Conservation (phyloP, 2,113 vertebrate genomes). For the Varanus komodoensis region DNA sequence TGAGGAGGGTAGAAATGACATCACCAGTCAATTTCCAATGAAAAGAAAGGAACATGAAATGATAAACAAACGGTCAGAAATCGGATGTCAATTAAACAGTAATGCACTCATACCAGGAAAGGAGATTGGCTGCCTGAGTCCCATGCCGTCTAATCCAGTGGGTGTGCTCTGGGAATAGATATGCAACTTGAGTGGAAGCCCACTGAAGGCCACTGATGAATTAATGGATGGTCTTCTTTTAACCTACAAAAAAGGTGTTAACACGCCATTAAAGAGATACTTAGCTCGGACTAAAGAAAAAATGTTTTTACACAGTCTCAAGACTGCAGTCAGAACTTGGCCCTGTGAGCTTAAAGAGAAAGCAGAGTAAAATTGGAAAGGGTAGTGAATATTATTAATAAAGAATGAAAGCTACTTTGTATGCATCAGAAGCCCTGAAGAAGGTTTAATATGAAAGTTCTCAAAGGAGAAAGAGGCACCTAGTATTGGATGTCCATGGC, state of each 20-base stretch:
- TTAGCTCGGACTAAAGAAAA: not conserved
- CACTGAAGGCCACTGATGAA: conserved; percentile 67
- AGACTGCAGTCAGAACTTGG: not conserved
- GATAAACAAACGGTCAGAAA: not conserved
- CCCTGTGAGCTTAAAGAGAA: not conserved
- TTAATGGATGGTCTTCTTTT: conserved; percentile 59
- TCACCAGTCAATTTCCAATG: not conserved
- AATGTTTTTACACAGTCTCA: not conserved
- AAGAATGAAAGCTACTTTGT: not conserved
- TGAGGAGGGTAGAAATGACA: not conserved
- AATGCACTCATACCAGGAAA: conserved; percentile 72
- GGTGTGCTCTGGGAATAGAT: conserved; percentile 88
- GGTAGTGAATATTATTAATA: not conserved
- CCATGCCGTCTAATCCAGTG: conserved; percentile 80
- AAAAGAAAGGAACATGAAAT: not conserved
- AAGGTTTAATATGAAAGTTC: conserved; percentile 19
- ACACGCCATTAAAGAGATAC: conserved; percentile 18
- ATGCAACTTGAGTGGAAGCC: conserved; percentile 75
- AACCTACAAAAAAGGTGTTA: conserved; percentile 65
- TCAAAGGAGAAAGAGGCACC: not conserved
- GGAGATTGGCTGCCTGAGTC: conserved; percentile 72
- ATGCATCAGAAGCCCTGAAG: conserved; percentile 15
- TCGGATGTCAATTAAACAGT: not conserved
- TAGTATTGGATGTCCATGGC: not conserved
- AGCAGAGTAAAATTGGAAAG: not conserved